phyloP scores from a whole-genome alignment of 2,113 vertebrate species.

The Alosa alosa region DNA sequence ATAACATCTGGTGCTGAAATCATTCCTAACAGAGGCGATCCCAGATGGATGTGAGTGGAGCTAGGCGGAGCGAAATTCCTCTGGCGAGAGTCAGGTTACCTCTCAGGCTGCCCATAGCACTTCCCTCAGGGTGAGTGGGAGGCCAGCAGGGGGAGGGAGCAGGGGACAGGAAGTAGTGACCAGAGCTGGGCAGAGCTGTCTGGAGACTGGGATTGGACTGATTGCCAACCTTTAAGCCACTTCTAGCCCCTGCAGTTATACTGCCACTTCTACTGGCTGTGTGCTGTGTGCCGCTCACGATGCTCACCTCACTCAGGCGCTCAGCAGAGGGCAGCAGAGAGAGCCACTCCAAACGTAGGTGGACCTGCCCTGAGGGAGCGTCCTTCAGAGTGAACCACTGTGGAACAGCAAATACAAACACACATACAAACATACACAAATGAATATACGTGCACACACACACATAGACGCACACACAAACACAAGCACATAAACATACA shows the following conservation, averaged over 20 bases:
- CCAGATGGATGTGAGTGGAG: too few species aligned
- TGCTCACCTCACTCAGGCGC: slow-evolving; percentile 80
- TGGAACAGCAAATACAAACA: background rate
- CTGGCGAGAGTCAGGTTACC: too few species aligned
- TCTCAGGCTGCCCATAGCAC: too few species aligned
- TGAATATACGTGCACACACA: background rate
- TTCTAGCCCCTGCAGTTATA: too few species aligned
- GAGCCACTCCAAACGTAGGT: slow-evolving; percentile 87
- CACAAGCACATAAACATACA: background rate
- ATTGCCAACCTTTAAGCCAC: too few species aligned
- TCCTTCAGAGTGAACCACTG: slow-evolving; percentile 87
- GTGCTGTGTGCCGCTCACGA: background rate
- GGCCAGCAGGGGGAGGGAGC: too few species aligned
- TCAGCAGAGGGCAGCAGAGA: slow-evolving; percentile 79
- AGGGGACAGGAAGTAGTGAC: too few species aligned
- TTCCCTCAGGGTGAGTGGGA: background rate
- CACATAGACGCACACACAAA: background rate
- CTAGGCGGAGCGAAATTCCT: too few species aligned
- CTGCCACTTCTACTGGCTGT: background rate
- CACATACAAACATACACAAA: background rate
- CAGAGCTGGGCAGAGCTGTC: too few species aligned
- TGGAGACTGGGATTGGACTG: too few species aligned
- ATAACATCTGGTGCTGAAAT: too few species aligned
- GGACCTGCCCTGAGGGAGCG: slow-evolving; percentile 77
- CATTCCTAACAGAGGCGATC: too few species aligned